phyloP scores from a whole-genome alignment of 1,140 invertebrate genomes.

The Atopsyche davidsoni region DNA sequence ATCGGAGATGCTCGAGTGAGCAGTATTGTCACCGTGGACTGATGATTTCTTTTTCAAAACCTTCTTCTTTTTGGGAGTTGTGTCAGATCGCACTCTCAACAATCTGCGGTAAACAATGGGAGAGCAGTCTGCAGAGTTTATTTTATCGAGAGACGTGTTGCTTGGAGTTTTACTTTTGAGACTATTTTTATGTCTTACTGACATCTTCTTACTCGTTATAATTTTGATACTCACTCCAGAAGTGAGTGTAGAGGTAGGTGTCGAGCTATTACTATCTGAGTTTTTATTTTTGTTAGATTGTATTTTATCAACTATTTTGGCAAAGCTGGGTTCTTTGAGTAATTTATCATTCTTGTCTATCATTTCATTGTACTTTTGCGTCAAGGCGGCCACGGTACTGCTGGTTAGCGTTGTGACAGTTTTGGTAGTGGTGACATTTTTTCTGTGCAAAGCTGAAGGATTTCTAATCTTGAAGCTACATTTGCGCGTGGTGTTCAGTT shows the following conservation, averaged over 20 bases:
- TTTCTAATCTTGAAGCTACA: constrained; percentile 49
- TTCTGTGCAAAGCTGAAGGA: constrained; percentile 35
- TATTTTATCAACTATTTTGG: constrained; percentile 41
- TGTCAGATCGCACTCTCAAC: constrained; percentile 45
- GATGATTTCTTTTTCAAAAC: constrained; percentile 13
- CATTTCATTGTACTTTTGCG: constrained; percentile 51
- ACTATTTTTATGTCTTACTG: constrained; percentile 37
- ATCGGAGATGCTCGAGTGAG: background rate
- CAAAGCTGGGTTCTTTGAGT: constrained; percentile 40
- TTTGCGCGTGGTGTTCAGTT: constrained; percentile 37
- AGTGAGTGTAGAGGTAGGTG: constrained; percentile 42
- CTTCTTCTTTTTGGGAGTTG: constrained; percentile 30
- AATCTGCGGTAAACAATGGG: constrained; percentile 39
- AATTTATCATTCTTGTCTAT: constrained; percentile 38
- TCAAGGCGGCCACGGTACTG: constrained; percentile 49
- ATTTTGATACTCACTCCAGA: constrained; percentile 47
- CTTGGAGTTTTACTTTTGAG: constrained; percentile 43
- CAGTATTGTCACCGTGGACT: constrained; percentile 9
- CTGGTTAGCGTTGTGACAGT: constrained; percentile 42
- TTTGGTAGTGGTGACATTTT: constrained; percentile 38
- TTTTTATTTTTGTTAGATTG: constrained; percentile 30
- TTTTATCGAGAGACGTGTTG: constrained; percentile 44
- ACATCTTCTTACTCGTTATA: constrained; percentile 37
- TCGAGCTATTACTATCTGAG: constrained; percentile 40
- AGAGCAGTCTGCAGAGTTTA: constrained; percentile 34